Evolutionary conservation across 2,888 invertebrate species (phyloP), one percentile per base, ranked within the genome.

Genomic region (Philaethria dido): DNA sequence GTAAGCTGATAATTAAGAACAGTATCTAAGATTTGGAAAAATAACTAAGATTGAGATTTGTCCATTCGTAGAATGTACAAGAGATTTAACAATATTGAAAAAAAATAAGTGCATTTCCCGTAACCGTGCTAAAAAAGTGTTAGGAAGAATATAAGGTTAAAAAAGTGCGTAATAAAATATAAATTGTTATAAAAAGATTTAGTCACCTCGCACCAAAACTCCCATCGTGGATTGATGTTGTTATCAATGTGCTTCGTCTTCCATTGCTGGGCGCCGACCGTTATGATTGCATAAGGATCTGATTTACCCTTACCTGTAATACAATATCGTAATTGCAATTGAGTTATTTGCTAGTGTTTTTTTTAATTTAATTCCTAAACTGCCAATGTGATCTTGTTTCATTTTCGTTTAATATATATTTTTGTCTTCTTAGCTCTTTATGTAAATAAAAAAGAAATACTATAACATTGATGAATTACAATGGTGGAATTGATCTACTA

Each of bases 191-290:
- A 13, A 16, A 18, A 22, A 29, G 18, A 2, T 11, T 8, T 16
- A 50, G 88, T 81, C 74, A 99, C 98, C 97, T 99, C 99, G 85
- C 99, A 99, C 95, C 97, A 98, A 88, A 94, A 98, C 88, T 99
- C 98, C 99, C 99, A 99, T 75, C 97, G 96, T 5, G 99, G 99
- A 93, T 98, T 97, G 33, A 99, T 95, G 73, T 96, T 96, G 86
- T 98, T 98, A 84, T 98, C 96, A 76, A 99, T 98, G 45, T 97
- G 97, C 87, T 97, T 96, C 0, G 99, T 99, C 86, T 96, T 96
- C 92, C 97, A 98, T 85, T 97, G 96, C 89, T 98, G 97, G 0
- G 98, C 97, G 64, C 99, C 99, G 70, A 99, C 97, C 78, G 95
- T 95, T 80, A 98, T 93, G 63, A 98, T 95, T 55, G 97, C 97